Conservation (phyloP, 2,797 vertebrate species). For the Mormyrus hasselquistii region DNA sequence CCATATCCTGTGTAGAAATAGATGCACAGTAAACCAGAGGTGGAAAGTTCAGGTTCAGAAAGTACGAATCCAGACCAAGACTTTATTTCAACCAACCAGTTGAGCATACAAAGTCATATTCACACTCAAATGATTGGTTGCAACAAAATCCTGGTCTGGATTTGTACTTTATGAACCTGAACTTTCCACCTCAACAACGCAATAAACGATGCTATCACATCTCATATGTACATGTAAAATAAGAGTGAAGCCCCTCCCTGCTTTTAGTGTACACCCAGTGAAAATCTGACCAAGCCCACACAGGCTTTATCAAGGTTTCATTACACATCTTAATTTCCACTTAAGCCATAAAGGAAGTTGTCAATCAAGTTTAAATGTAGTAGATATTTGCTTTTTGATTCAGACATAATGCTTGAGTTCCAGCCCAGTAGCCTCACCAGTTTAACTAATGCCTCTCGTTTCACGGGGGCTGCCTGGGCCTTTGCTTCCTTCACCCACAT, state of each 20-base stretch:
- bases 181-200: neutral
- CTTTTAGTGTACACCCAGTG: neutral
- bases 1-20: neutral
- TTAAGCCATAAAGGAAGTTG: neutral
- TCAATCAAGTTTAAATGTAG: neutral
- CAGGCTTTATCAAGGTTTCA: neutral
- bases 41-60: neutral
- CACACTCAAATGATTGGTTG: neutral
- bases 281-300: neutral
- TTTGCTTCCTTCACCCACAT: conserved; percentile 20
- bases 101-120: neutral
- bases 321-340: neutral
- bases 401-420: neutral
- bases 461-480: conserved; percentile 30
- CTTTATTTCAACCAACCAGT: neutral
- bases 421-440: conserved; percentile 53
- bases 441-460: conserved; percentile 54
- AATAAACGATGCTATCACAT: neutral
- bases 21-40: neutral
- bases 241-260: neutral
- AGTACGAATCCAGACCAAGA: neutral
- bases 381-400: neutral
- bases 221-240: neutral
- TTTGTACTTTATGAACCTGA: neutral
- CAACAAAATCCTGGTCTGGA: neutral